Conservation (phyloP, 2,113 vertebrate species). For the Psilopogon haemacephalus region DNA sequence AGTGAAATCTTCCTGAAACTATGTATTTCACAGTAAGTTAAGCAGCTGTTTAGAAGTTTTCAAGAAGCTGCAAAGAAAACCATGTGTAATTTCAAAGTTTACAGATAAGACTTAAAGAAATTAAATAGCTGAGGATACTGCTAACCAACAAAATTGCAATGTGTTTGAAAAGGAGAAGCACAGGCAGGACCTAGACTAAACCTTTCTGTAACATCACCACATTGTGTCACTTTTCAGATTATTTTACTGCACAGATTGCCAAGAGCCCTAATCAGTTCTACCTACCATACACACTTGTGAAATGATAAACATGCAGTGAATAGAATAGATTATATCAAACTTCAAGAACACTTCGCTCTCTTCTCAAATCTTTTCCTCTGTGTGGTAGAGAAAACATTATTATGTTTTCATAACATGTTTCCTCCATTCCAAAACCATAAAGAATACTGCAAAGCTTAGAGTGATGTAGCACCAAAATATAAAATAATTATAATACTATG, state of each 20-base stretch:
- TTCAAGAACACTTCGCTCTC: neutral
- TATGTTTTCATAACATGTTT: neutral
- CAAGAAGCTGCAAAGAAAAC: neutral
- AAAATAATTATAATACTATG: neutral
- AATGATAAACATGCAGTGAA: neutral
- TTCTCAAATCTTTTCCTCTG: neutral
- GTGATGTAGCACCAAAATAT: neutral
- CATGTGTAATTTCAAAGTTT: neutral
- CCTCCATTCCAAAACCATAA: neutral
- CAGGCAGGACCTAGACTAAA: neutral
- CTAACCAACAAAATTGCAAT: neutral
- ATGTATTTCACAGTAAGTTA: neutral
- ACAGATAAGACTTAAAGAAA: neutral
- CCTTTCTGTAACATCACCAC: rapidly evolving
- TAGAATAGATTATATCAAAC: neutral
- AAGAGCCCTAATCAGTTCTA: neutral
- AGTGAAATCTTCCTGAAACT: neutral
- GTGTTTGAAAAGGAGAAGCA: neutral
- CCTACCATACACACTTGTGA: neutral
- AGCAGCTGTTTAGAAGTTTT: neutral
- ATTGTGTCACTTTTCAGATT: neutral
- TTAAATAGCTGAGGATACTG: neutral
- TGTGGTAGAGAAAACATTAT: neutral
- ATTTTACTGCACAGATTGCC: neutral
- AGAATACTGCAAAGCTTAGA: neutral